These are phyloP conservation scores for Episyrphus balteatus DNA, from an alignment of 1,140 invertebrate genomes.

Conservation along the genomic window DNA sequence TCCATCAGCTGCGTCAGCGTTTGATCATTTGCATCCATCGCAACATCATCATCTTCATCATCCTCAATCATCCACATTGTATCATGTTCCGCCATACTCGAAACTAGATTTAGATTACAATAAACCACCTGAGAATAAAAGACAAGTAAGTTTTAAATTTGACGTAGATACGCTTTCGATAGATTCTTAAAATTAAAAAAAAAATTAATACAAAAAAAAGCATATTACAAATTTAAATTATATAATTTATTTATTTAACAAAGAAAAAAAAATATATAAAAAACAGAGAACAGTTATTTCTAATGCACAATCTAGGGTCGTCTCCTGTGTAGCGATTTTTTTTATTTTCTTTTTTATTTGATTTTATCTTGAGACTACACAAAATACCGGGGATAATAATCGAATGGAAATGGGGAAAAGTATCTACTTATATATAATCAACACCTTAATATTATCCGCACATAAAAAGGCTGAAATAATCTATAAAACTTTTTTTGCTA, in stretches of 20 bases:
- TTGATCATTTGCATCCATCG: constrained; percentile 15
- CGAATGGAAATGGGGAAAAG: too few relatives aligned
- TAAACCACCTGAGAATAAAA: constrained; percentile 37
- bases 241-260: neutral
- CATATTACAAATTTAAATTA: constrained; percentile 1
- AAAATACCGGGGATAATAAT: too few relatives aligned
- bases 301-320: too few relatives aligned
- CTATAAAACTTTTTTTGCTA: too few relatives aligned
- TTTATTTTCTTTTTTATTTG: too few relatives aligned
- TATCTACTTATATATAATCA: too few relatives aligned
- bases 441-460: too few relatives aligned
- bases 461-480: too few relatives aligned
- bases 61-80: constrained; percentile 15
- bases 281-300: too few relatives aligned
- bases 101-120: constrained; percentile 39
- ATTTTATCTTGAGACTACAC: too few relatives aligned
- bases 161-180: constrained; percentile 38
- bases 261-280: neutral
- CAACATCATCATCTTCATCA: constrained; percentile 28
- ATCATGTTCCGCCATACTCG: constrained; percentile 24
- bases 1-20: constrained; percentile 3
- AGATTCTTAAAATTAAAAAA: constrained; percentile 26
- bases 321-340: too few relatives aligned
- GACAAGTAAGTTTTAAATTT: constrained; percentile 41
- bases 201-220: constrained; percentile 2